Evolutionary conservation across 2,113 vertebrate species (phyloP).

Genomic region (Shinisaurus crocodilurus): DNA sequence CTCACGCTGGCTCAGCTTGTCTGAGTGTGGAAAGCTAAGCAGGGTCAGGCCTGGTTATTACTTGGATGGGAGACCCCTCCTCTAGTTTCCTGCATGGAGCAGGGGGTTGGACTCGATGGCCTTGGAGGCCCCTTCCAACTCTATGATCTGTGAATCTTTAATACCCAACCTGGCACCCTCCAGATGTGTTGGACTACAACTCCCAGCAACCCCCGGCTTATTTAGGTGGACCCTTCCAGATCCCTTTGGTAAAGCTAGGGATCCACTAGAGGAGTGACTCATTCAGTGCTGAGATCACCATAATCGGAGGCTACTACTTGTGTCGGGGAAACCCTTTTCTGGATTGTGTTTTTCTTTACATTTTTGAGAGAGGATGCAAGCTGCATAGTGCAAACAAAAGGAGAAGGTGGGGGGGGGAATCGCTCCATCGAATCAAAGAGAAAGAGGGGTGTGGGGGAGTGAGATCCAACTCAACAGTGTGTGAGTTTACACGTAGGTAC

Average conservation of each 20-base stretch:
- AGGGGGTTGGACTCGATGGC: too few relatives aligned
- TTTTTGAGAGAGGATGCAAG: not conserved
- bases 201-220: too few relatives aligned
- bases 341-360: not conserved
- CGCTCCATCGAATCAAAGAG: not conserved
- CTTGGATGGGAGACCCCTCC: too few relatives aligned
- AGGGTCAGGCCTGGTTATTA: too few relatives aligned
- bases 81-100: too few relatives aligned
- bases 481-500: not conserved
- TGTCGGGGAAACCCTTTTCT: not conserved
- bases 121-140: too few relatives aligned
- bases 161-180: too few relatives aligned
- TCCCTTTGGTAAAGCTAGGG: not conserved
- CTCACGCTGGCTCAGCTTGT: too few relatives aligned
- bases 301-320: not conserved
- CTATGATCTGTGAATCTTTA: too few relatives aligned
- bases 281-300: not conserved
- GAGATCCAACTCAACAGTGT: not conserved
- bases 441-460: not conserved
- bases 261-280: not conserved
- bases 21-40: too few relatives aligned
- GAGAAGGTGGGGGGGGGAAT: not conserved
- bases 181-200: too few relatives aligned
- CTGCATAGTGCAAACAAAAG: not conserved
- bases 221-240: not conserved